These are phyloP conservation scores for Athalia circularis DNA, from an alignment of 2,888 invertebrate species.

Conservation along the genomic window DNA sequence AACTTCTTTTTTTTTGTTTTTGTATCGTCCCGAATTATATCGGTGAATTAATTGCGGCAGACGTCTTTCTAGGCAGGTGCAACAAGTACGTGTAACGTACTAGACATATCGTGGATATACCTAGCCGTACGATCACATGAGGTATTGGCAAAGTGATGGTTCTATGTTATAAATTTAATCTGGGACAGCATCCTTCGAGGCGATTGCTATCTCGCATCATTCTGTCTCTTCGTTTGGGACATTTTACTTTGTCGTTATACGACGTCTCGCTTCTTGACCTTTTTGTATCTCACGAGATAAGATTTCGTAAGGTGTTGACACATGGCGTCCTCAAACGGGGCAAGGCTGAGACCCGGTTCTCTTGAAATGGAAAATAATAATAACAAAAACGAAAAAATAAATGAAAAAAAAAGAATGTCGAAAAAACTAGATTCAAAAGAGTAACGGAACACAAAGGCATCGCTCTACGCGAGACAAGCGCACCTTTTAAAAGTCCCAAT, in stretches of 20 bases:
- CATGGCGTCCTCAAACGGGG: slow-evolving; percentile 35
- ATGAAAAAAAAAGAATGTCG: not conserved
- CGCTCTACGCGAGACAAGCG: not conserved
- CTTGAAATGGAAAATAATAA: not conserved
- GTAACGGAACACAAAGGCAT: not conserved
- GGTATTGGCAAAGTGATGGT: slow-evolving; percentile 25
- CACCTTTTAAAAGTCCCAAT: not conserved
- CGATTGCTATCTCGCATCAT: slow-evolving; percentile 23
- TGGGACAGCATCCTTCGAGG: slow-evolving; percentile 33
- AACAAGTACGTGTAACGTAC: not conserved
- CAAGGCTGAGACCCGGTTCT: slow-evolving; percentile 40
- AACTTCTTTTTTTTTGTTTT: not conserved
- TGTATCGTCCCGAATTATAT: not conserved
- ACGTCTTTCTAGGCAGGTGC: slow-evolving; percentile 20
- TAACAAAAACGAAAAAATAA: slow-evolving; percentile 1
- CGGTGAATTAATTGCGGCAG: not conserved
- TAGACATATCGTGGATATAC: too few relatives aligned
- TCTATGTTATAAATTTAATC: slow-evolving; percentile 28
- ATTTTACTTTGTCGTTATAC: slow-evolving; percentile 21
- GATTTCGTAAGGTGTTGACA: slow-evolving; percentile 43
- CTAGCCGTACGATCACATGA: not conserved
- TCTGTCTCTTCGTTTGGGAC: slow-evolving; percentile 35
- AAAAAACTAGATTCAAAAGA: not conserved
- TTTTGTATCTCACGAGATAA: slow-evolving; percentile 34
- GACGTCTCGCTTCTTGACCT: slow-evolving; percentile 40